Base-by-base conservation (phyloP, 2,888 invertebrate species). In the Tachina fera region DNA sequence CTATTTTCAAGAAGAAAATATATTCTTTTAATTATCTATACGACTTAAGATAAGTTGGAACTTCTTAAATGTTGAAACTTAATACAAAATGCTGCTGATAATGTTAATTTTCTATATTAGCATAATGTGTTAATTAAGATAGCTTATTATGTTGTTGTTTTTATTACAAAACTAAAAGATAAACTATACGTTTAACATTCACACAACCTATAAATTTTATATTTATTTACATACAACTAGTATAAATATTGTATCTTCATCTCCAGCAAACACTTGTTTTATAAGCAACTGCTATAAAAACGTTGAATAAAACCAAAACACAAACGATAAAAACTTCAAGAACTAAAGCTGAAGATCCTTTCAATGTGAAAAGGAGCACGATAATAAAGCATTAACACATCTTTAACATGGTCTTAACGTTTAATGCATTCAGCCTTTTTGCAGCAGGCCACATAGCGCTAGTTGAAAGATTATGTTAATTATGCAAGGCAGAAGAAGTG, bases 41-140 rank as follows among this genome's bases (percentile, higher is more conserved):
- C 1, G 22, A 41, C 14, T 19, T 10, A 22, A 60, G 68, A 60
- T 60, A 68, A 77, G 49, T 51, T 14, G 14, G 1, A 31, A 22
- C 14, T 60, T 71, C n/a, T 63, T 70, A 56, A 83, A 72, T 22
- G 19, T 6, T 72, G 60, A 56, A 82, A 71, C 71, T 77, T 77
- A 31, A 77, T 67, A 45, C 71, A 65, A 75, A 86, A 76, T 67
- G 71, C 82, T 76, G 70, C 72, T 75, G 16, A 86, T 49, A 79
- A 79, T 83, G 83, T 71, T 79, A 86, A 83, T 86, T 76, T 79
- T 79, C 70, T 53, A 49, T 86, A 72, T 79, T 82, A 86, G 79
- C 86, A 86, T 86, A 86, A 83, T 83, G 82, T 83, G 86, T 83
- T 86, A 83, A 86, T 86, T 82, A 86, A 82, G 79, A 86, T 71